Evolutionary conservation across 1,140 invertebrate species (phyloP), one percentile per base, ranked within the genome.

Genomic region (Drosophila mayri): DNA sequence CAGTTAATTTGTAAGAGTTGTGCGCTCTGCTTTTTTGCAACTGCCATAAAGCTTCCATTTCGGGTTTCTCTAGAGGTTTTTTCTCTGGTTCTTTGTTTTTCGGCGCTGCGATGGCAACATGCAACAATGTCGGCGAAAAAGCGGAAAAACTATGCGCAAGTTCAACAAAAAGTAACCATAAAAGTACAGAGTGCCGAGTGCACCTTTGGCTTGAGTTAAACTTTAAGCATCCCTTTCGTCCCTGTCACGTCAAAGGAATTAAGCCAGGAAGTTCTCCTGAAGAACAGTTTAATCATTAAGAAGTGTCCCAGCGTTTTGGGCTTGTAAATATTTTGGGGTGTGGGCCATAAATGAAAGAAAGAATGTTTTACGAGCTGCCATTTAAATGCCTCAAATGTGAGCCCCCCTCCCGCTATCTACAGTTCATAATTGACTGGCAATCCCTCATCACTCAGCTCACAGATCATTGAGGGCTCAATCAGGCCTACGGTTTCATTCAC

Each of bases 201-300:
- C 64, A 63, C 76, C 71, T 59, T 59, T 70, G 61, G 43, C 43
- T 49, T 59, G 79, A 83, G 59, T 74, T 79, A 68, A 77, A 67
- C 47, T 66, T n/a, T 55, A 49, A 37, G 43, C 40, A 44, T 25
- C 30, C 22, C 8, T 37, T 16, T 11, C 10, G 54, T 70, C 6
- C 28, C 46, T 35, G 81, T 81, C 84, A 88, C 80, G 84, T 78
- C 60, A 54, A 58, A 68, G 81, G 72, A 88, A 88, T 88, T 88
- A 90, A 90, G 78, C 64, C 66, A 75, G 85, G n/a, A n/a, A n/a
- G n/a, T n/a, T n/a, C n/a, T n/a, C n/a, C n/a, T n/a, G n/a, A n/a
- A n/a, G n/a, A n/a, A n/a, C 46, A 83, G 79, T 88, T 88, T 67
- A 83, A 61, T 83, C 80, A 87, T 87, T 87, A 88, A 61, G 64